Evolutionary conservation across 2,113 vertebrate species (phyloP).

Genomic region (Myrmophylax atrothorax): DNA sequence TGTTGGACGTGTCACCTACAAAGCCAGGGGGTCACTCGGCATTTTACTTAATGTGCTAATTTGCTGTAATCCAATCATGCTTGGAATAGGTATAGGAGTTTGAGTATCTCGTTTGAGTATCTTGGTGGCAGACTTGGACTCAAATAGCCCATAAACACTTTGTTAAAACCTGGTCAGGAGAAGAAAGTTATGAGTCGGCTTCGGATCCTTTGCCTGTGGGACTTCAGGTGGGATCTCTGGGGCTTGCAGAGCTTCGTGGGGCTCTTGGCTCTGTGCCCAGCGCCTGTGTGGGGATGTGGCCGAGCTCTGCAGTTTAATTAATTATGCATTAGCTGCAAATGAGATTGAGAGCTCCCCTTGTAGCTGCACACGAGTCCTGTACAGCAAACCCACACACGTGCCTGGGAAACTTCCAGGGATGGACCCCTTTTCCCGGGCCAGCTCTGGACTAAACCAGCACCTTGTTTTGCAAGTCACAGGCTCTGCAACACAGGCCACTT

Average conservation of each 20-base stretch:
- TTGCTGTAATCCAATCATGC: slow-evolving; percentile 59
- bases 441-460: not conserved
- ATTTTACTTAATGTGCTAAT: slow-evolving; percentile 56
- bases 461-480: not conserved
- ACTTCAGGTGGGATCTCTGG: not conserved
- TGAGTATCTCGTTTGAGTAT: not conserved
- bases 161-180: rapidly evolving
- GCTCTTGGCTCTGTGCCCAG: not conserved
- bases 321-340: slow-evolving; percentile 1
- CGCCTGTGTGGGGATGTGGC: not conserved
- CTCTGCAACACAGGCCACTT: not conserved
- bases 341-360: not conserved
- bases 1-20: slow-evolving; percentile 45
- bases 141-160: not conserved
- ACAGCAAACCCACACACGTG: rapidly evolving
- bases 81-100: slow-evolving; percentile 1
- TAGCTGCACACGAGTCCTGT: rapidly evolving
- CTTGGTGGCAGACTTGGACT: not conserved
- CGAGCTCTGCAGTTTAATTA: not conserved
- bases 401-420: rapidly evolving
- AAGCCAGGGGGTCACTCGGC: slow-evolving; percentile 21
- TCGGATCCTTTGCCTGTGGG: not conserved
- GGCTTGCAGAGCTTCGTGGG: rapidly evolving
- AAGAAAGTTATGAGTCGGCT: not conserved
- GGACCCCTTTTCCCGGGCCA: not conserved